These are phyloP conservation scores for Apomyelois bistriatella DNA, from an alignment of 2,888 invertebrate species.

Conservation along the genomic window DNA sequence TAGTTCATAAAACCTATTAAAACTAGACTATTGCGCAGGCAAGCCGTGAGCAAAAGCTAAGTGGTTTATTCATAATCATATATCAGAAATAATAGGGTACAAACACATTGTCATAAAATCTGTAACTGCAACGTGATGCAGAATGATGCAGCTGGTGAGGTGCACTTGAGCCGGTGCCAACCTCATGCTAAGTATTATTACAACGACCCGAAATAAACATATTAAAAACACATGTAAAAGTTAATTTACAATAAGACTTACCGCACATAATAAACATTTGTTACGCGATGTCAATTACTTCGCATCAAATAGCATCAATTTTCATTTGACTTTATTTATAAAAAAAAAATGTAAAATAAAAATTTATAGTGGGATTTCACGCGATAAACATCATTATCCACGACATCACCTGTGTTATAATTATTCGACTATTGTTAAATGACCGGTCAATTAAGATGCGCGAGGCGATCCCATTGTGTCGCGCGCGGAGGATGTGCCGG, in stretches of 20 bases:
- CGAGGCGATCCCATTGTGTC: slow-evolving; percentile 46
- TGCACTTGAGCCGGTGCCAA: slow-evolving; percentile 2
- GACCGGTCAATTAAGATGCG: slow-evolving; percentile 62
- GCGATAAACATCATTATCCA: slow-evolving; percentile 33
- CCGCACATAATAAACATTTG: no score
- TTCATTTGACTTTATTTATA: no score
- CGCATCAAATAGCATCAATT: no score
- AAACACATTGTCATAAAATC: not conserved
- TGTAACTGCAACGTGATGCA: not conserved
- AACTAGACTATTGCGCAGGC: no score
- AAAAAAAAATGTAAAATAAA: not conserved
- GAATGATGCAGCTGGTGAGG: not conserved
- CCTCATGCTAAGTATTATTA: not conserved
- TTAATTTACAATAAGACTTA: no score
- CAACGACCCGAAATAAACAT: no score
- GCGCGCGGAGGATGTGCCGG: slow-evolving; percentile 26
- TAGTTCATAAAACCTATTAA: no score
- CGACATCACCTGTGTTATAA: slow-evolving; percentile 52
- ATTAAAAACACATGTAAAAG: no score
- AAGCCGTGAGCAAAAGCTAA: no score
- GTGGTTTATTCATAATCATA: not conserved
- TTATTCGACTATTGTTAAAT: slow-evolving; percentile 58
- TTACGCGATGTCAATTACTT: no score
- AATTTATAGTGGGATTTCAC: slow-evolving; percentile 17
- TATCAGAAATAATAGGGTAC: slow-evolving; percentile 16